Percentiles rank a stretch among this genome's conserved stretches.
Evolutionary conservation across 2,113 vertebrate genomes (phyloP).

Genomic region (Crotalus horridus): DNA sequence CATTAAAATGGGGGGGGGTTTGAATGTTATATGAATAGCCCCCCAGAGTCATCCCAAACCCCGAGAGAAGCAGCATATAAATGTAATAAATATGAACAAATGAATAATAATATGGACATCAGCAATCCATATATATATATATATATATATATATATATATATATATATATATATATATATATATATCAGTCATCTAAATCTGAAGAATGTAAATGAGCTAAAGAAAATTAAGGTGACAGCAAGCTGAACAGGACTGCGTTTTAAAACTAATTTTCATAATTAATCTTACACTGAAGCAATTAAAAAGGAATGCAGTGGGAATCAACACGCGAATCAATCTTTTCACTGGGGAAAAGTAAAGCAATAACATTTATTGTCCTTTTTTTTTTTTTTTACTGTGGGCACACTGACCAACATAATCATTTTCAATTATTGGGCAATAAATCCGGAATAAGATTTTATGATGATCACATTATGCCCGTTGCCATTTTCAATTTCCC

Average conservation of each 20-base stretch:
- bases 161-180: neutral
- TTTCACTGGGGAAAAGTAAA: neutral
- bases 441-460: neutral
- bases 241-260: neutral
- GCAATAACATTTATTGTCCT: too few relatives aligned
- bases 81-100: too few relatives aligned
- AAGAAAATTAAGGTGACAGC: neutral
- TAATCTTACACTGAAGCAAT: neutral
- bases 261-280: neutral
- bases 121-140: neutral
- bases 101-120: neutral
- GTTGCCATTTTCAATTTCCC: neutral
- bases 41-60: too few relatives aligned
- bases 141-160: too few relatives aligned
- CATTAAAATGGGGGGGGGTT: neutral
- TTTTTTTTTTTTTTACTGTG: too few relatives aligned
- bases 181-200: neutral
- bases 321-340: neutral
- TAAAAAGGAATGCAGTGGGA: neutral
- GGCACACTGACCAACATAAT: too few relatives aligned
- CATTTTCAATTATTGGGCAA: neutral
- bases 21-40: neutral
- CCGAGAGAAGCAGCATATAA: too few relatives aligned
- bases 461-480: neutral
- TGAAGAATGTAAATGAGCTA: neutral